These are phyloP conservation scores for Mormyrops attenuatus DNA, from an alignment of 2,797 vertebrate species.

Conservation along the genomic window DNA sequence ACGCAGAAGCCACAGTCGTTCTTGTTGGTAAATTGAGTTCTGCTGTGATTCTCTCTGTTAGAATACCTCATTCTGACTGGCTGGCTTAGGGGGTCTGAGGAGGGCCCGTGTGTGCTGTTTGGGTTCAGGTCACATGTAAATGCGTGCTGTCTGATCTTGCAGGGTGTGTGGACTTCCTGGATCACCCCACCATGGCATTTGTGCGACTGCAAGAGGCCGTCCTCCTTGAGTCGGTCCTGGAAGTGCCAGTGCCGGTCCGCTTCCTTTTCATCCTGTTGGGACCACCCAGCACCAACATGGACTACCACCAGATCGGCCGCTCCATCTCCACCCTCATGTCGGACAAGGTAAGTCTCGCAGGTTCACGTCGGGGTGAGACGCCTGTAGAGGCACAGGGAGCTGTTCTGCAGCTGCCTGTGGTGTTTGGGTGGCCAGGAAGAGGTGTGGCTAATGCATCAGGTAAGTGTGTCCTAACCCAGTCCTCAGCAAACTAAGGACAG, in stretches of 20 bases:
- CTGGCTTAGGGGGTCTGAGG: neutral
- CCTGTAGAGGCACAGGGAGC: neutral
- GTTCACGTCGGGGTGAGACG: neutral
- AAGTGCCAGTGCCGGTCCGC: slow-evolving; percentile 87
- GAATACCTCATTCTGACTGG: neutral
- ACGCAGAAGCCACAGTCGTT: slow-evolving; percentile 90
- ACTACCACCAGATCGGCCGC: slow-evolving; percentile 95
- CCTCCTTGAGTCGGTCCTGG: slow-evolving; percentile 85
- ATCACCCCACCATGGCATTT: slow-evolving; percentile 94
- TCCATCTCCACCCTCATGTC: slow-evolving; percentile 99
- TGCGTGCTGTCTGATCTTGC: neutral
- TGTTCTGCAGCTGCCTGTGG: neutral
- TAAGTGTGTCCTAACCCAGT: neutral
- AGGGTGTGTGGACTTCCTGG: slow-evolving; percentile 93
- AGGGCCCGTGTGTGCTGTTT: neutral
- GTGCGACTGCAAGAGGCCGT: slow-evolving; percentile 87
- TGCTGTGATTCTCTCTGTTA: neutral
- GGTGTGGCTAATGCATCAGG: neutral
- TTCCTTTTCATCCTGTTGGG: slow-evolving; percentile 94
- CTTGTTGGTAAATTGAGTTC: slow-evolving; percentile 73
- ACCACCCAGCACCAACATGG: slow-evolving; percentile 84
- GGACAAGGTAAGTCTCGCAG: slow-evolving; percentile 72
- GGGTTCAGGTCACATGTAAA: neutral
- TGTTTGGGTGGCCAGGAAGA: neutral
- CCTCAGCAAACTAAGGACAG: neutral